These are phyloP conservation scores for Epinotia bilunana DNA, from an alignment of 2,888 invertebrate genomes.

Conservation along the genomic window DNA sequence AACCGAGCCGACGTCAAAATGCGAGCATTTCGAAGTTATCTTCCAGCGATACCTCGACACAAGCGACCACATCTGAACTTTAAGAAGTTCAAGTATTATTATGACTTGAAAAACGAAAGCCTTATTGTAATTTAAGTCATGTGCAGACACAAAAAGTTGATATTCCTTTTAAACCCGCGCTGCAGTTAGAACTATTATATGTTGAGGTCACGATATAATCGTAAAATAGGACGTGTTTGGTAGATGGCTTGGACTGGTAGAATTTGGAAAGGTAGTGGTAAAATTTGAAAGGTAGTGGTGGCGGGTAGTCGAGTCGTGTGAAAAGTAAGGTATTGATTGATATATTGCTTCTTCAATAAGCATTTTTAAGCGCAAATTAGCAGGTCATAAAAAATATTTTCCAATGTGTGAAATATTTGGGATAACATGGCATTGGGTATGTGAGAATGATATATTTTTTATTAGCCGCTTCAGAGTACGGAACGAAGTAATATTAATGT, in stretches of 20 bases:
- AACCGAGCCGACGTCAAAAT: conserved; percentile 58
- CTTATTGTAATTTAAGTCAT: background rate
- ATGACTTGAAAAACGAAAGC: background rate
- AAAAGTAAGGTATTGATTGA: background rate
- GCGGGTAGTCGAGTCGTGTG: conserved; percentile 11
- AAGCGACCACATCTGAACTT: conserved; percentile 67
- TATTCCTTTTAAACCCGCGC: background rate
- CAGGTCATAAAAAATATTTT: too few relatives aligned
- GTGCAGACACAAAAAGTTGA: background rate
- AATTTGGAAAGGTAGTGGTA: conserved; percentile 14
- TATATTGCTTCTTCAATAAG: background rate
- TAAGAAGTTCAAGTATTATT: conserved; percentile 45
- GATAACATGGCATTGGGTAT: too few relatives aligned
- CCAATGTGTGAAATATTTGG: too few relatives aligned
- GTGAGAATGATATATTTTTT: too few relatives aligned
- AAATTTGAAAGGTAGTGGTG: conserved; percentile 9
- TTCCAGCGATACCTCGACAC: conserved; percentile 75
- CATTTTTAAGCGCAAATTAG: background rate
- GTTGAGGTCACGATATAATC: background rate
- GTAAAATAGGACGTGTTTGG: background rate
- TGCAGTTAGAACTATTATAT: background rate
- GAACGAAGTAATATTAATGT: background rate
- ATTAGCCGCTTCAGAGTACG: too few relatives aligned
- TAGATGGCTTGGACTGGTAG: background rate
- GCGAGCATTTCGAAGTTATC: conserved; percentile 68